Base-by-base conservation (phyloP, 2,888 invertebrate species). In the Melanophora roralis region DNA sequence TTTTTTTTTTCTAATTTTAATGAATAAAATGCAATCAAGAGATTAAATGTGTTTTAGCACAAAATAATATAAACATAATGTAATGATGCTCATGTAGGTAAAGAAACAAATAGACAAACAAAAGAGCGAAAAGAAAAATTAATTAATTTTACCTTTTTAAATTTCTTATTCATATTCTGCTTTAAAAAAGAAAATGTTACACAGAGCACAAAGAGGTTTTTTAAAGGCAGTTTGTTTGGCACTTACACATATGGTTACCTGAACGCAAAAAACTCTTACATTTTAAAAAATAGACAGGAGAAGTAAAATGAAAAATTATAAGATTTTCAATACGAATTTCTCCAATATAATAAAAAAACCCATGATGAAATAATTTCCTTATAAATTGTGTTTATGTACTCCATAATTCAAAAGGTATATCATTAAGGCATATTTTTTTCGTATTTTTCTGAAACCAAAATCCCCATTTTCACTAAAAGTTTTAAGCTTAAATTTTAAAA, bases 11-110 rank as follows among this genome's bases (percentile, higher is more conserved):
- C 38, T 9, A 11, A 75, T 80, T 80, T 80, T 45, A 68, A 73
- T 80, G 76, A 59, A 80, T 74, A 80, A 80, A 80, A 80, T 80
- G 80, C 80, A 80, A 80, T 80, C 80, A 80, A 80, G 68, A 76
- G 76, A 80, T 80, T 80, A 80, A 80, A 80, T 80, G 76, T 80
- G 76, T 72, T 80, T 47, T 68, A 76, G 80, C 71, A 72, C 60
- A 79, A 79, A 74, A 71, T 68, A 78, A 78, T 78, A 73, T 57
- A 60, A 78, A 74, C 68, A 78, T 75, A 75, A 75, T 79, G 55
- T 36, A 36, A 67, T 55, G 79, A 72, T 27, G 3, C 6, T 3
- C 3, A 27, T 27, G 27, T 55, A 38, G 47, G 49, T 49, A 43
- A 49, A n/a, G 38, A 38, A 36, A 43, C 16, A 45, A 45, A 34